Conservation (phyloP, 2,888 invertebrate species). For the Hirtodrosophila histrioides region DNA sequence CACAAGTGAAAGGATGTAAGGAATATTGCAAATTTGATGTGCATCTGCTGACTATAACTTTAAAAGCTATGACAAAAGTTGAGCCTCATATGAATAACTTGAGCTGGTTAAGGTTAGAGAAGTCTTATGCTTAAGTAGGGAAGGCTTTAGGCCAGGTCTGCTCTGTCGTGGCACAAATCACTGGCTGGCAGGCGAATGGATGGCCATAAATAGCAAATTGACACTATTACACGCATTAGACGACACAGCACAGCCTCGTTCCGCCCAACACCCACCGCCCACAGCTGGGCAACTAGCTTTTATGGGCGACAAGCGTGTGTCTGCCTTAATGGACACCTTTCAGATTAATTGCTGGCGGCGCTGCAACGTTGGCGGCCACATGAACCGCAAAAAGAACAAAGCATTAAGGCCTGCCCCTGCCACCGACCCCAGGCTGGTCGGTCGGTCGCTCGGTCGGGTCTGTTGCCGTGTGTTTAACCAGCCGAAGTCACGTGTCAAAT, state of each 20-base stretch:
- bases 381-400: slow-evolving; percentile 81
- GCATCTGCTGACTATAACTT: no score
- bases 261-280: slow-evolving; percentile 9
- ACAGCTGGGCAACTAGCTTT: slow-evolving; percentile 40
- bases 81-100: no score
- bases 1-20: no score
- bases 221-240: slow-evolving; percentile 69
- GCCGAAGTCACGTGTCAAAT: slow-evolving; percentile 84
- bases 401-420: slow-evolving; percentile 53
- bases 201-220: slow-evolving; percentile 74
- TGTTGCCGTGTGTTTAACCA: slow-evolving; percentile 67
- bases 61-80: no score
- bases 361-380: slow-evolving; percentile 67
- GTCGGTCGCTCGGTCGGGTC: not conserved
- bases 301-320: slow-evolving; percentile 58
- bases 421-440: not conserved
- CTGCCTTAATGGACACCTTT: slow-evolving; percentile 78
- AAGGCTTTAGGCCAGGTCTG: slow-evolving; percentile 8
- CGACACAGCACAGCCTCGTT: slow-evolving; percentile 12
- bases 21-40: no score
- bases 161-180: slow-evolving; percentile 62
- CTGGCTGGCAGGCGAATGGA: slow-evolving; percentile 36
- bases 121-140: slow-evolving; percentile 3
- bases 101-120: slow-evolving; percentile 2
- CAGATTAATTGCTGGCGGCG: slow-evolving; percentile 80